Conservation (phyloP, 1,140 invertebrate species). For the Camponotus floridanus region DNA sequence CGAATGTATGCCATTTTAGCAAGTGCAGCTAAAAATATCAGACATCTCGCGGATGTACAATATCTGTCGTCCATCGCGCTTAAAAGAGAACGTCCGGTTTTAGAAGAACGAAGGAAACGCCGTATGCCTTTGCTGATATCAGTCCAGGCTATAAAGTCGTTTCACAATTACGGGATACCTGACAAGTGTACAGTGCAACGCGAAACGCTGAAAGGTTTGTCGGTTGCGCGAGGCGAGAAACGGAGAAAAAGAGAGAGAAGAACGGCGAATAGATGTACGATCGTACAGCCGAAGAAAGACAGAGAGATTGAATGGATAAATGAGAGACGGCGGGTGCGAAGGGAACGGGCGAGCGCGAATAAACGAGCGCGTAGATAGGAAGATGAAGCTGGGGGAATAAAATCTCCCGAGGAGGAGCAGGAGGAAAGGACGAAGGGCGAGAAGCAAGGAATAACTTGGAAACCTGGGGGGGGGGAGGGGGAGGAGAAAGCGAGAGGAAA, state of each 20-base stretch:
- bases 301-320: conserved; percentile 56
- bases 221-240: conserved; percentile 60
- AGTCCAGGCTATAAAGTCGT: conserved; percentile 72
- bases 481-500: conserved; percentile 16
- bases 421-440: neutral
- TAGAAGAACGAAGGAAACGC: conserved; percentile 52
- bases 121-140: conserved; percentile 70
- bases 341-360: conserved; percentile 45
- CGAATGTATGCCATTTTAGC: conserved; percentile 14
- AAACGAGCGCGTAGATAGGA: conserved; percentile 62
- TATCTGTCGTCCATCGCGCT: conserved; percentile 54
- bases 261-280: conserved; percentile 26
- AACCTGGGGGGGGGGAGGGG: neutral
- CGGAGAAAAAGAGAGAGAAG: conserved; percentile 57
- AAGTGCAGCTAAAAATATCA: conserved; percentile 41
- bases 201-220: conserved; percentile 72
- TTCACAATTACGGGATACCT: conserved; percentile 73
- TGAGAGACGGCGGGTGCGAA: conserved; percentile 47
- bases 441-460: conserved; percentile 21
- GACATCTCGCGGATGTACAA: conserved; percentile 31
- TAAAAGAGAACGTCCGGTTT: conserved; percentile 52
- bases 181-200: conserved; percentile 74
- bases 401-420: conserved; percentile 21
- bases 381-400: conserved; percentile 75
- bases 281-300: conserved; percentile 32